Percentiles rank a stretch among this genome's conserved stretches.
These are phyloP conservation scores for Rhabdophis nuchalis DNA, from an alignment of 2,797 vertebrate genomes.

Conservation along the genomic window DNA sequence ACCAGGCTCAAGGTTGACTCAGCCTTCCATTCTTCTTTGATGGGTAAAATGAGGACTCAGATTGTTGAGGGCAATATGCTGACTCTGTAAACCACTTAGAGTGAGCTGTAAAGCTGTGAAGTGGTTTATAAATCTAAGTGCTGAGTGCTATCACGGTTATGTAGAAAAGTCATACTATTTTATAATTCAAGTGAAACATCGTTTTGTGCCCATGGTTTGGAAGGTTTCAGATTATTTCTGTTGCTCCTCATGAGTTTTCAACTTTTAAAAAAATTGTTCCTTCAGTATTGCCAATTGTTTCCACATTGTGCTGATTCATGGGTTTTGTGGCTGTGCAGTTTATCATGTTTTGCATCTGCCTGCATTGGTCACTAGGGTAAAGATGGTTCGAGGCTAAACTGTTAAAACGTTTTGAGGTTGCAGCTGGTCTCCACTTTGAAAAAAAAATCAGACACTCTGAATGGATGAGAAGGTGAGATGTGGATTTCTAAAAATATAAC, in stretches of 20 bases:
- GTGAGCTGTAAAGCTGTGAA: no score
- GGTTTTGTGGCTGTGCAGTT: background rate
- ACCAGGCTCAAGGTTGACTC: no score
- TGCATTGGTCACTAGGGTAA: background rate
- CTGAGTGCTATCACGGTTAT: background rate
- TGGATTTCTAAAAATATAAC: background rate
- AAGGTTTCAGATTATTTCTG: background rate
- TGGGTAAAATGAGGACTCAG: no score
- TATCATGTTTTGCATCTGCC: background rate
- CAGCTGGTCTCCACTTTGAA: background rate
- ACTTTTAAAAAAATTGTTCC: background rate
- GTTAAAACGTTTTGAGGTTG: background rate
- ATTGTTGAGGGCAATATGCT: no score
- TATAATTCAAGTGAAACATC: background rate
- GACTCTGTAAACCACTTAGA: no score
- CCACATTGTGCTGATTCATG: background rate
- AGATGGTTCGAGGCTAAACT: background rate
- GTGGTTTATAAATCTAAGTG: no score
- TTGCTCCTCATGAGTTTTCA: background rate
- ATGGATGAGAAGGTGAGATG: background rate
- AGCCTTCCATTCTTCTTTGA: no score
- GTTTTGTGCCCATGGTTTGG: background rate
- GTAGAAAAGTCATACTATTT: background rate
- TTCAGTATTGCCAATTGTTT: background rate
- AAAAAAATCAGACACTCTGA: background rate